Conservation (phyloP, 2,113 vertebrate species). For the Promerops cafer region DNA sequence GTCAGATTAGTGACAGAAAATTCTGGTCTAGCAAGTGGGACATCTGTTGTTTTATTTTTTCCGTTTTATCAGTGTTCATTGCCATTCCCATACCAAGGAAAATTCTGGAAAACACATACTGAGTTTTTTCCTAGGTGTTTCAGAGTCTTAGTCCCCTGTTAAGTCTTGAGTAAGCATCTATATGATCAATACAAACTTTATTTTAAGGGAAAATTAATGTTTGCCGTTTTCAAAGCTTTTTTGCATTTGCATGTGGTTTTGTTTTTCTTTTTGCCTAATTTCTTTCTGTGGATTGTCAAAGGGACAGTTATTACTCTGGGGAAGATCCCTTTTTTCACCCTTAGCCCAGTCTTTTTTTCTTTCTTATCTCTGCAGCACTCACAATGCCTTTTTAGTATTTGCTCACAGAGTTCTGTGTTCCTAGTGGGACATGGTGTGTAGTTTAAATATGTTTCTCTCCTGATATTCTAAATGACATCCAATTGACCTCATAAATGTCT, state of each 20-base stretch:
- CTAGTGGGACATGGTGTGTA: constrained; percentile 37
- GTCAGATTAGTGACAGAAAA: neutral
- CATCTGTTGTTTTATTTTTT: neutral
- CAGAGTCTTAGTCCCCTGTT: neutral
- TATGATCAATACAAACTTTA: neutral
- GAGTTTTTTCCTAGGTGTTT: neutral
- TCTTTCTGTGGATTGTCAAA: neutral
- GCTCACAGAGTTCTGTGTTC: constrained; percentile 31
- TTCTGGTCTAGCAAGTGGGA: neutral
- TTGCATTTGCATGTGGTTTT: neutral
- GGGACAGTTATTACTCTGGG: neutral
- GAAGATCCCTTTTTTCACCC: neutral
- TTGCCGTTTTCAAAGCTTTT: constrained; percentile 15
- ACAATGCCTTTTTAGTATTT: constrained; percentile 24
- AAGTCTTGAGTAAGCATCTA: neutral
- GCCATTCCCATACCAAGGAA: neutral
- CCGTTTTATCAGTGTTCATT: neutral
- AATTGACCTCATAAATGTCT: constrained; percentile 76
- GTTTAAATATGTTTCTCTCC: constrained; percentile 62
- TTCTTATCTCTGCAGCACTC: neutral
- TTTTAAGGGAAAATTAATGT: neutral
- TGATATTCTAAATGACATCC: constrained; percentile 72
- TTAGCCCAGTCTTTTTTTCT: neutral
- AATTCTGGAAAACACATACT: neutral
- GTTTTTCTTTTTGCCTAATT: neutral